Conservation (phyloP, 2,888 invertebrate genomes). For the Petrolisthes manimaculis region DNA sequence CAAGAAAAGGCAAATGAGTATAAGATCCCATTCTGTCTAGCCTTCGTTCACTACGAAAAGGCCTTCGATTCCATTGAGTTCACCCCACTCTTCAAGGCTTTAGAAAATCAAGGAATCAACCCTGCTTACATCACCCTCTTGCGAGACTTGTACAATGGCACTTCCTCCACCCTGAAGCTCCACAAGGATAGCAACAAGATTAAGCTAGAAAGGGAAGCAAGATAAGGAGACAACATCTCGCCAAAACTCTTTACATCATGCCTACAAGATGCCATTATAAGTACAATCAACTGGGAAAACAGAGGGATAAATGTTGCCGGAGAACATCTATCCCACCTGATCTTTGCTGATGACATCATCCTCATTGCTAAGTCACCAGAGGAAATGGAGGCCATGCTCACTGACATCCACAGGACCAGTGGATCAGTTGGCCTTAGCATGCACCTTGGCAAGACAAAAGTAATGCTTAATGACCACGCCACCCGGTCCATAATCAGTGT, state of each 20-base stretch:
- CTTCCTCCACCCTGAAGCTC: slow-evolving; percentile 7
- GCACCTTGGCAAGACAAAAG: slow-evolving; percentile 20
- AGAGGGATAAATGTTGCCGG: background rate
- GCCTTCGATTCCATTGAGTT: slow-evolving; percentile 1
- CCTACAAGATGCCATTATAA: background rate
- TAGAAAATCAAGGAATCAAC: background rate
- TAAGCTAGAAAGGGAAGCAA: slow-evolving; percentile 5
- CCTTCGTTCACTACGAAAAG: slow-evolving; percentile 5
- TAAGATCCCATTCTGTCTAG: background rate
- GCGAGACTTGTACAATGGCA: background rate
- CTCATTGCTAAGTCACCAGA: background rate
- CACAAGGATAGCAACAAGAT: background rate
- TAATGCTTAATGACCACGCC: slow-evolving; percentile 12
- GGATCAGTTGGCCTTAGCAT: background rate
- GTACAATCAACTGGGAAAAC: background rate
- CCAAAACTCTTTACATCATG: slow-evolving; percentile 10
- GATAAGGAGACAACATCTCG: slow-evolving; percentile 6
- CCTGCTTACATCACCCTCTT: background rate
- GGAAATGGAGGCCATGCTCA: slow-evolving; percentile 8
- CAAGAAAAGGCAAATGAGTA: slow-evolving; percentile 19
- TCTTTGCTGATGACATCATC: no score
- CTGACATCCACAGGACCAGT: slow-evolving; percentile 1
- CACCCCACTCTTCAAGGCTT: background rate
- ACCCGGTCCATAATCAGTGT: background rate
- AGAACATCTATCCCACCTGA: slow-evolving; percentile 2